Conservation (phyloP, 2,888 invertebrate genomes). For the Ennomos quercinarius region DNA sequence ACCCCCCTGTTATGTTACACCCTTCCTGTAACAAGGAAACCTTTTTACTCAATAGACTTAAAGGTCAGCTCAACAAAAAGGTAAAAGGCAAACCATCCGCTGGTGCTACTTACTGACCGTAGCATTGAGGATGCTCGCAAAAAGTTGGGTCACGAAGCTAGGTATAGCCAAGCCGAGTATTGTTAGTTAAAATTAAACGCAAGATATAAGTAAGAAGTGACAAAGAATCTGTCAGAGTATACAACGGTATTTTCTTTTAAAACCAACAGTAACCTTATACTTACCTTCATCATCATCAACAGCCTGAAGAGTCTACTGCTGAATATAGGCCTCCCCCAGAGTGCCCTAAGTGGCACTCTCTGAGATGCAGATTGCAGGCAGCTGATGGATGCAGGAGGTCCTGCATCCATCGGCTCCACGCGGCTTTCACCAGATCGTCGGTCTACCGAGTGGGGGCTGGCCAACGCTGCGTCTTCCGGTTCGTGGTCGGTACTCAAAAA, state of each 20-base stretch:
- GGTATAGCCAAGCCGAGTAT: slow-evolving; percentile 3
- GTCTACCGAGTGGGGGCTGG: no score
- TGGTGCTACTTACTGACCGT: slow-evolving; percentile 32
- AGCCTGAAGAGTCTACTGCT: no score
- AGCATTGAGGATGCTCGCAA: slow-evolving; percentile 30
- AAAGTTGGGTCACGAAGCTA: slow-evolving; percentile 9
- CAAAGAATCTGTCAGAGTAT: slow-evolving; percentile 7
- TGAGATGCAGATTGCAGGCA: no score
- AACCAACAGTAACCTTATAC: no score
- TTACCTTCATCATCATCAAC: no score
- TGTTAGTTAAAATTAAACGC: slow-evolving; percentile 1
- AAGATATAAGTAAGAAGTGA: slow-evolving; percentile 9
- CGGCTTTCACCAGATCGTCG: no score
- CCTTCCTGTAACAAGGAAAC: slow-evolving; percentile 18
- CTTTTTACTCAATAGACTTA: slow-evolving; percentile 26
- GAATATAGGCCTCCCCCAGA: no score
- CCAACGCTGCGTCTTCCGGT: no score
- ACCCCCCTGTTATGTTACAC: slow-evolving; percentile 11
- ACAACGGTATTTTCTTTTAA: neutral
- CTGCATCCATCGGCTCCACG: no score
- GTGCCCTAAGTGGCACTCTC: no score
- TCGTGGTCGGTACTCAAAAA: no score
- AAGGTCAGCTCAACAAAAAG: slow-evolving; percentile 38
- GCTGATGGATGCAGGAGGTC: no score
- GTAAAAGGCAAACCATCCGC: slow-evolving; percentile 27